Evolutionary conservation across 2,888 invertebrate genomes (phyloP), one percentile per base, ranked within the genome.

Genomic region (Anagyrus pseudococci): DNA sequence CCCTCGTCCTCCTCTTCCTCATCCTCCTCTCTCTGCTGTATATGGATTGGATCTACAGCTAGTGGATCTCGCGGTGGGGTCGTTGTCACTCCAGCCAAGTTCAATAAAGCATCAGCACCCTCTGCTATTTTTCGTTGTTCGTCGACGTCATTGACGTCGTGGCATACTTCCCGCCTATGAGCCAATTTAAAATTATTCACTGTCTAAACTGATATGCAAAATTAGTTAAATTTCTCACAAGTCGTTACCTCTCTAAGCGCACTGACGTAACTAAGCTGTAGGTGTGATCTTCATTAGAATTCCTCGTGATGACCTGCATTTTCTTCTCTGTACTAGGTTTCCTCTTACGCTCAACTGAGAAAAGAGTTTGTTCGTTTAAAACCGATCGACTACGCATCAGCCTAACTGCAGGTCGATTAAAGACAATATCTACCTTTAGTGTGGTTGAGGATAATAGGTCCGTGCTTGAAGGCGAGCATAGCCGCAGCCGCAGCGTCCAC

Each of bases 221-320:
- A 33, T 13, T 13, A 33, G 13, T 8, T 33, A 33, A 33, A 48
- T 17, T 4, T 37, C n/a, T 19, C 17, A 43, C 2, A 2, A 17
- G 7, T 17, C 17, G 15, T 43, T 43, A 80, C 80, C 78, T 77
- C 69, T 78, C 80, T 10, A 77, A 68, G 63, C 78, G 78, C 15
- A 76, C 68, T 4, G 80, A 79, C 8, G 80, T 76, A 41, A 80
- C 76, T 60, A 79, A 79, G 62, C 93, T 94, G 83, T 96, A 96
- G 56, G 94, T 94, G 82, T 96, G 96, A 84, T 96, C 96, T 82
- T 94, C 93, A 81, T 93, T 94, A 0, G 94, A 93, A 73, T 92
- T 92, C 57, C 90, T 90, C 2, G 94, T 94, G 72, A 94, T 93
- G 69, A 94, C 89, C 72, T 84, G 84, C 65, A 82, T 81, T 63